Evolutionary conservation across 2,888 invertebrate species (phyloP), one percentile per base, ranked within the genome.

Genomic region (Imbricaverruca yamaguchii): DNA sequence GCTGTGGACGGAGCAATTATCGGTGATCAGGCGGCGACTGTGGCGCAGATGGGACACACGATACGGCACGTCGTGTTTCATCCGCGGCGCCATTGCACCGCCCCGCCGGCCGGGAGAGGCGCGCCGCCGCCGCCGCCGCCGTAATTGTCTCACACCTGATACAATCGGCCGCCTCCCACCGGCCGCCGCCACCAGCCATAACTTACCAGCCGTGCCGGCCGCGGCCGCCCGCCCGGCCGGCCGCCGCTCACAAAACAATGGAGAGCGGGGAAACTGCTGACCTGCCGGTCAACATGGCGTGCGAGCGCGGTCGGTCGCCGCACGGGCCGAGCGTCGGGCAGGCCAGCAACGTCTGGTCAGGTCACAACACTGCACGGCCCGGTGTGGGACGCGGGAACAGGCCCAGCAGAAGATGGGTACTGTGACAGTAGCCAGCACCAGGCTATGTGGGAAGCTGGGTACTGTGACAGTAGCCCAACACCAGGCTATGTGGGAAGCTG

Each of bases 131-230:
- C 69, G 69, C 69, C 69, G 69, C 21, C 15, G 23, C 53, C 12
- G 55, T 74, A 74, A 74, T 74, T 74, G 74, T 74, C 74, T 74
- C 74, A 55, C 74, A 74, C 74, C 74, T 74, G 74, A 74, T 74
- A 74, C 55, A 18, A 74, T 74, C 74, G 74, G 74, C 53, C 74
- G 21, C 74, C 74, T 74, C 74, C 74, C 74, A 74, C 21, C 74
- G 53, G 21, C 53, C 74, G 74, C 53, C 53, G 74, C 74, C 53
- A 39, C 74, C 74, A 55, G 23, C 74, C 53, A 21, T 74, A 74
- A 74, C 53, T 74, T 11, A 74, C 53, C 69, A 21, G n/a, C 63
- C 63, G 63, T 10, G 69, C 23, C 67, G 23, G 25, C 67, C 15
- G 69, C 39, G 39, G 39, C 69, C 69, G 39, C 69, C 67, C 12